phyloP scores from a whole-genome alignment of 2,797 vertebrate species.

The Gallinago nigripennis region DNA sequence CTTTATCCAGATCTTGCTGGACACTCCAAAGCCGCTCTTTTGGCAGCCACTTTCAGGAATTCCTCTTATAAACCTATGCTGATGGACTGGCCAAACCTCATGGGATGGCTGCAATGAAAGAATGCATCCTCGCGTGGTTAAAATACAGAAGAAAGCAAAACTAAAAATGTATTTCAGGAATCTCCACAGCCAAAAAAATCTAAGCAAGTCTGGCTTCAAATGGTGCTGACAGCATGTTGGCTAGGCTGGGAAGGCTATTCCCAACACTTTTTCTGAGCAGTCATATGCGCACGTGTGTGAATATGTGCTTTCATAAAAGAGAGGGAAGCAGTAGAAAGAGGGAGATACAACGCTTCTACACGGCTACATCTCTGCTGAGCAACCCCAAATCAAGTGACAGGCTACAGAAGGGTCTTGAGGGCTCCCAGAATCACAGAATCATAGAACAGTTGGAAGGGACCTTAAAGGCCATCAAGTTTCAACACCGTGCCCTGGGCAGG shows the following conservation, averaged over 20 bases:
- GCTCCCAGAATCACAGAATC: not conserved
- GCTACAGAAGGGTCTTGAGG: not conserved
- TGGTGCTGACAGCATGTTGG: slow-evolving; percentile 6
- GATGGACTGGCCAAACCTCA: not conserved
- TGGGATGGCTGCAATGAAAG: not conserved
- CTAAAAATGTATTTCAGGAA: not conserved
- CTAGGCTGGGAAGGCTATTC: not conserved
- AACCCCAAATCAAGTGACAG: not conserved
- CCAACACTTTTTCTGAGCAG: not conserved
- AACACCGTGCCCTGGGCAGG: too few species aligned
- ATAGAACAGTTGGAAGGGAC: too few species aligned
- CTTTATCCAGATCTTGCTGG: not conserved
- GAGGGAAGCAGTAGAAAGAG: not conserved
- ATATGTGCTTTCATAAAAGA: not conserved
- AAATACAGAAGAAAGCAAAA: not conserved
- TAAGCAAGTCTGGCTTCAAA: not conserved
- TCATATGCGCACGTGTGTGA: rapidly evolving
- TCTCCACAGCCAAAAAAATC: not conserved
- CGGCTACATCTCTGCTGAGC: not conserved
- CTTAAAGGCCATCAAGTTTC: too few species aligned
- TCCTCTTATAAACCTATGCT: not conserved
- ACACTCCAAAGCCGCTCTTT: not conserved
- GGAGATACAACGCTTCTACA: not conserved
- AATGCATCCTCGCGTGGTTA: not conserved
- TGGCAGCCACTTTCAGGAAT: not conserved